These are phyloP conservation scores for Aphelinus certus DNA, from an alignment of 1,140 invertebrate genomes.

Conservation along the genomic window DNA sequence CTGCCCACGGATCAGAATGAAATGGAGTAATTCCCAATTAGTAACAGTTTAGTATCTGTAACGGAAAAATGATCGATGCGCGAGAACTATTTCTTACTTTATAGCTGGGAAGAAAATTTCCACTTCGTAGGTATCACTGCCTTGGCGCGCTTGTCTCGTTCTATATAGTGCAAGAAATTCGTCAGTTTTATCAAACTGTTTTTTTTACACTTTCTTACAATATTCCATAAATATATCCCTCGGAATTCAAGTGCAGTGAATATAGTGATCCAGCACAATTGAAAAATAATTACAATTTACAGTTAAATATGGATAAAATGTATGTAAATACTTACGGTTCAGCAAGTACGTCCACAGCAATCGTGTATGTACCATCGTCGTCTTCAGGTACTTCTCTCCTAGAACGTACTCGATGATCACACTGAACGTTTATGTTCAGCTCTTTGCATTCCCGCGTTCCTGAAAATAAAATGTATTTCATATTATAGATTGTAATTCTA, in stretches of 20 bases:
- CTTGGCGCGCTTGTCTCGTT: slow-evolving; percentile 66
- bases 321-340: slow-evolving; percentile 75
- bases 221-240: no score
- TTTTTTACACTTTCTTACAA: slow-evolving; percentile 31
- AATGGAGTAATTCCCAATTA: slow-evolving; percentile 35
- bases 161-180: slow-evolving; percentile 48
- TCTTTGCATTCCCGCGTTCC: slow-evolving; percentile 83
- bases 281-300: slow-evolving; percentile 33
- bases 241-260: slow-evolving; percentile 7
- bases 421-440: slow-evolving; percentile 88
- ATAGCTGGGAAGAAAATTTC: slow-evolving; percentile 90
- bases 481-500: not conserved
- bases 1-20: slow-evolving; percentile 1
- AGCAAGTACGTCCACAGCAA: slow-evolving; percentile 81
- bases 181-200: slow-evolving; percentile 44
- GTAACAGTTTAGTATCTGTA: slow-evolving; percentile 37
- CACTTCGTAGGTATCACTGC: slow-evolving; percentile 85
- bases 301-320: slow-evolving; percentile 26
- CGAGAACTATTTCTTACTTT: slow-evolving; percentile 78
- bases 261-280: not conserved
- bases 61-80: slow-evolving; percentile 14
- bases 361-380: slow-evolving; percentile 78
- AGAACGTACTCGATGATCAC: slow-evolving; percentile 76
- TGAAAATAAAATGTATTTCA: slow-evolving; percentile 38
- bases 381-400: slow-evolving; percentile 66